These are phyloP conservation scores for Propsilocerus akamusi DNA, from an alignment of 1,140 invertebrate genomes.

Conservation along the genomic window DNA sequence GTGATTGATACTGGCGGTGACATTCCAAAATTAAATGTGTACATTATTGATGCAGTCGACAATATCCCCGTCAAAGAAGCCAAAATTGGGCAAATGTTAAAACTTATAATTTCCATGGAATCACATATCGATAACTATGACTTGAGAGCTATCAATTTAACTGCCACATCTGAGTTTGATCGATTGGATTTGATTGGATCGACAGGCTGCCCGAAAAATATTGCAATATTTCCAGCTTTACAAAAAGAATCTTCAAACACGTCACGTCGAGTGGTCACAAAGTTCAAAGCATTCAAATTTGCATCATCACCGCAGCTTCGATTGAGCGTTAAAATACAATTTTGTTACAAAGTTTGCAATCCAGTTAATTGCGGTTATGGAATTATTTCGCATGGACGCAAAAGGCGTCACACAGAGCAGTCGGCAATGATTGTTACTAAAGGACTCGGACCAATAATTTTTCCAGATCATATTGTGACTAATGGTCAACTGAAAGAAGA, in stretches of 20 bases:
- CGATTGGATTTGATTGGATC: constrained; percentile 30
- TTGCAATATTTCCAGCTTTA: constrained; percentile 25
- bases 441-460: constrained; percentile 12
- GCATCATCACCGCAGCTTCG: constrained; percentile 25
- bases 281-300: constrained; percentile 31
- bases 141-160: constrained; percentile 17
- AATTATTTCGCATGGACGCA: constrained; percentile 7
- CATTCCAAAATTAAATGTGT: constrained; percentile 15
- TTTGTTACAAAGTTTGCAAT: constrained; percentile 24
- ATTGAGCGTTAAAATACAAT: constrained; percentile 29
- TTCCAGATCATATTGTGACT: constrained; percentile 19
- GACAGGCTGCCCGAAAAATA: constrained; percentile 39
- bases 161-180: constrained; percentile 26
- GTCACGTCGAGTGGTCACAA: constrained; percentile 18
- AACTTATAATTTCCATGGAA: constrained; percentile 13
- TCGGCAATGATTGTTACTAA: not conserved
- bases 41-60: constrained; percentile 19
- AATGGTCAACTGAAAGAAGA: too few relatives aligned
- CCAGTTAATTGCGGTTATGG: constrained; percentile 15
- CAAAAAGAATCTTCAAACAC: constrained; percentile 15
- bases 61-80: constrained; percentile 20
- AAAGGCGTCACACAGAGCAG: not conserved
- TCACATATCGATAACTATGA: constrained; percentile 14
- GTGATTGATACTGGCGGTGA: constrained; percentile 15
- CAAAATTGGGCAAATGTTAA: constrained; percentile 19